A percentile compares a stretch with the other conserved stretches of the same genome.
phyloP scores from a whole-genome alignment of 2,888 invertebrate genomes.

The Gastrophysa polygoni region DNA sequence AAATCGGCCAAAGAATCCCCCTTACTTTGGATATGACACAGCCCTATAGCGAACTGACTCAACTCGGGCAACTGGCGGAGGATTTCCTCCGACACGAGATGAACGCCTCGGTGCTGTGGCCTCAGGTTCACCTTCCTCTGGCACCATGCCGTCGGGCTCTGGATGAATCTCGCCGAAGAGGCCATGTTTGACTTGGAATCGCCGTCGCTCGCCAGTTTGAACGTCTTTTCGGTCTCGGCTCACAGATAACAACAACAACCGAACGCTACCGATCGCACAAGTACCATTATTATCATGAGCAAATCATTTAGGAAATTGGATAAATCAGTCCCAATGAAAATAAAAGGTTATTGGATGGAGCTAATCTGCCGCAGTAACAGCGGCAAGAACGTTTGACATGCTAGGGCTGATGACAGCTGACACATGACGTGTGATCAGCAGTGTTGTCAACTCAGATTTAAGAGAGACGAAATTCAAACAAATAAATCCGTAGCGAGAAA shows the following conservation, averaged over 20 bases:
- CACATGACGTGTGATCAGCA: background rate
- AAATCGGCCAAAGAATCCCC: no score
- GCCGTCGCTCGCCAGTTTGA: constrained; percentile 59
- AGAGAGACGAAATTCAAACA: no score
- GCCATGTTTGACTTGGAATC: constrained; percentile 72
- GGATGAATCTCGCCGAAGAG: constrained; percentile 85
- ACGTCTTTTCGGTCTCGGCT: constrained; percentile 42
- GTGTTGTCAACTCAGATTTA: no score
- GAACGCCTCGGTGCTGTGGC: constrained; percentile 95
- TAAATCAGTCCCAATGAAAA: constrained; percentile 49
- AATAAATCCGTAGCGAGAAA: no score
- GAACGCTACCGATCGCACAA: constrained; percentile 59
- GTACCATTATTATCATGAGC: constrained; percentile 74
- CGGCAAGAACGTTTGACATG: constrained; percentile 19
- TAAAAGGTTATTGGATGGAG: constrained; percentile 53
- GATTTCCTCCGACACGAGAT: constrained; percentile 96
- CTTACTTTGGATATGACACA: constrained; percentile 97
- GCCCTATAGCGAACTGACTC: constrained; percentile 91
- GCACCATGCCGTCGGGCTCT: constrained; percentile 97
- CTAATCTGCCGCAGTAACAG: constrained; percentile 53
- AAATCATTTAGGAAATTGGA: constrained; percentile 62
- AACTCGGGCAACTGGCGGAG: constrained; percentile 93
- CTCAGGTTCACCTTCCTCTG: constrained; percentile 96
- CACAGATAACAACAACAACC: constrained; percentile 51
- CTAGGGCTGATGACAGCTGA: background rate